These are phyloP conservation scores for Cryptocheilus praepositus DNA, from an alignment of 2,888 invertebrate species.

Conservation along the genomic window DNA sequence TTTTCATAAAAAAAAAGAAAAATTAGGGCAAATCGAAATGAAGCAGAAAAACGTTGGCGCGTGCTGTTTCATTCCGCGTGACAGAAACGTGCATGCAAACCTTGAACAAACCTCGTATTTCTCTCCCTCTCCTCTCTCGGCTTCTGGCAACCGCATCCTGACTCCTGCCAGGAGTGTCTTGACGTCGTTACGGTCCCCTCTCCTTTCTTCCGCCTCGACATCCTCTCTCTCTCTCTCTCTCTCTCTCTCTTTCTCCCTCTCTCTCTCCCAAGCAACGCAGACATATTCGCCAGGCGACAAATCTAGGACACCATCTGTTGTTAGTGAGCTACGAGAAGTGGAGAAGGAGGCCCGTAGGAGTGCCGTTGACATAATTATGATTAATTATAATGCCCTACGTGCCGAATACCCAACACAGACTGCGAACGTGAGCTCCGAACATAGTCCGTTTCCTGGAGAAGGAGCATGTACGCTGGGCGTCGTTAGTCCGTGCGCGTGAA, in stretches of 20 bases:
- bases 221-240: slow-evolving; percentile 14
- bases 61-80: no score
- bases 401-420: slow-evolving; percentile 21
- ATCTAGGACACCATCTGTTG: slow-evolving; percentile 52
- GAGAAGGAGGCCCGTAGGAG: slow-evolving; percentile 41
- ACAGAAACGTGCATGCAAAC: no score
- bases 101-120: no score
- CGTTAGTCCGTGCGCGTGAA: not conserved
- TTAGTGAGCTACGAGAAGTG: slow-evolving; percentile 35
- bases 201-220: slow-evolving; percentile 17
- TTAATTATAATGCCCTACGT: slow-evolving; percentile 55
- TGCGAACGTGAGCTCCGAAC: not conserved
- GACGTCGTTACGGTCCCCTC: not conserved
- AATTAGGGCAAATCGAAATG: no score
- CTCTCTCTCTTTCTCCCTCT: slow-evolving; percentile 18
- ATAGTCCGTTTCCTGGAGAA: slow-evolving; percentile 3
- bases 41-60: no score
- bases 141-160: no score
- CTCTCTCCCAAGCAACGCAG: slow-evolving; percentile 25
- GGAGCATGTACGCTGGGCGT: slow-evolving; percentile 4
- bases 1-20: no score
- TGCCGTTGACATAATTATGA: slow-evolving; percentile 60
- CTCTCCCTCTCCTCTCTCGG: no score
- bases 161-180: no score
- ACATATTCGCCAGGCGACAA: slow-evolving; percentile 28